These are phyloP conservation scores for Pachymerium ferrugineum DNA, from an alignment of 2,888 invertebrate species.

Conservation along the genomic window DNA sequence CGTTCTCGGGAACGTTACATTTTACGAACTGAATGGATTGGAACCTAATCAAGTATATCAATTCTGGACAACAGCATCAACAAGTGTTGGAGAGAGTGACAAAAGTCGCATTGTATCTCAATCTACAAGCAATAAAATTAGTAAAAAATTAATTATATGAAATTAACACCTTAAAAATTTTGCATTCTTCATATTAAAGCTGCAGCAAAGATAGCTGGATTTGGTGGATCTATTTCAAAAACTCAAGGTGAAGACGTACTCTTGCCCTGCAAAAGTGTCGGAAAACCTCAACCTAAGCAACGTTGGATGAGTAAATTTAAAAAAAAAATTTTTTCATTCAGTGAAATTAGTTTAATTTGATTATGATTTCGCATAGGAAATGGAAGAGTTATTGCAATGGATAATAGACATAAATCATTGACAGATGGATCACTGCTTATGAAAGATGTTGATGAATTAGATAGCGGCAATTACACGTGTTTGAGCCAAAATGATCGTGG, in stretches of 20 bases:
- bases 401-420: background rate
- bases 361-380: background rate
- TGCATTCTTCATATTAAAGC: constrained; percentile 51
- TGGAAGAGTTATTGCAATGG: background rate
- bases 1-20: background rate
- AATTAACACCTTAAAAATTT: background rate
- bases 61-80: constrained; percentile 34
- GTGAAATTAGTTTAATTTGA: background rate
- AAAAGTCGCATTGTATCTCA: background rate
- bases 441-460: constrained; percentile 77
- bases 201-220: too few species aligned
- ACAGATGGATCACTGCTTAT: constrained; percentile 91
- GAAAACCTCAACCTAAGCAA: too few species aligned
- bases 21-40: constrained; percentile 27
- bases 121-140: background rate
- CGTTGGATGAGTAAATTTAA: too few species aligned
- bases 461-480: constrained; percentile 92
- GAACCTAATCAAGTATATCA: constrained; percentile 10
- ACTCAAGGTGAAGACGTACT: too few species aligned
- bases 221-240: too few species aligned
- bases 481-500: constrained; percentile 88
- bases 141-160: background rate
- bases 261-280: too few species aligned
- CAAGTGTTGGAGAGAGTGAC: constrained; percentile 31
- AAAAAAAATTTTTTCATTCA: too few species aligned